Conservation (phyloP, 2,113 vertebrate genomes). For the Myotis davidii region DNA sequence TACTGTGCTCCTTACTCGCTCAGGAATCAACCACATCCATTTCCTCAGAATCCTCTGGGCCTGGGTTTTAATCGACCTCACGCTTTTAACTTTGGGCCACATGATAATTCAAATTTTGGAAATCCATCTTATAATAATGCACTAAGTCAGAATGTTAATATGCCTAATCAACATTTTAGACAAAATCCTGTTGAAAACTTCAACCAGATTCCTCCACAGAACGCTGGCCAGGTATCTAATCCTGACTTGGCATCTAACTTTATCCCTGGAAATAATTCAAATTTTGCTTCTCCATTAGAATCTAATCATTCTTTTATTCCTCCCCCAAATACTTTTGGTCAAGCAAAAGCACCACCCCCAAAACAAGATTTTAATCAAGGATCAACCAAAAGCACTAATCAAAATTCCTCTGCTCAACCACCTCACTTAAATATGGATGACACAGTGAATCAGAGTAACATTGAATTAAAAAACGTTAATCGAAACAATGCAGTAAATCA, state of each 20-base stretch:
- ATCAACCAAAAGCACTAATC: slow-evolving; percentile 79
- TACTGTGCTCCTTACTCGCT: slow-evolving; percentile 86
- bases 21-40: slow-evolving; percentile 87
- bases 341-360: slow-evolving; percentile 80
- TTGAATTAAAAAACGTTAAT: slow-evolving; percentile 82
- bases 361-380: slow-evolving; percentile 86
- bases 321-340: slow-evolving; percentile 81
- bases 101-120: slow-evolving; percentile 83
- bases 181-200: slow-evolving; percentile 85
- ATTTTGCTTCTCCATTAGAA: slow-evolving; percentile 83
- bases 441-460: slow-evolving; percentile 78
- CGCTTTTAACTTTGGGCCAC: slow-evolving; percentile 85
- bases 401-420: slow-evolving; percentile 81
- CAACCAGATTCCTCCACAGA: slow-evolving; percentile 81
- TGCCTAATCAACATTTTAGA: slow-evolving; percentile 87
- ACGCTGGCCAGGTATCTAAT: slow-evolving; percentile 82
- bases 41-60: slow-evolving; percentile 87
- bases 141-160: slow-evolving; percentile 82
- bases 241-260: slow-evolving; percentile 83
- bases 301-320: slow-evolving; percentile 85
- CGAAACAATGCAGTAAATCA: slow-evolving; percentile 77
- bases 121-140: slow-evolving; percentile 82
- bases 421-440: slow-evolving; percentile 85
- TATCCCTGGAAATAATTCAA: slow-evolving; percentile 82
- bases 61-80: slow-evolving; percentile 87